Percentiles rank a stretch among this genome's conserved stretches.
These are phyloP conservation scores for Phalanger gymnotis DNA, from an alignment of 2,797 vertebrate species.

Conservation along the genomic window DNA sequence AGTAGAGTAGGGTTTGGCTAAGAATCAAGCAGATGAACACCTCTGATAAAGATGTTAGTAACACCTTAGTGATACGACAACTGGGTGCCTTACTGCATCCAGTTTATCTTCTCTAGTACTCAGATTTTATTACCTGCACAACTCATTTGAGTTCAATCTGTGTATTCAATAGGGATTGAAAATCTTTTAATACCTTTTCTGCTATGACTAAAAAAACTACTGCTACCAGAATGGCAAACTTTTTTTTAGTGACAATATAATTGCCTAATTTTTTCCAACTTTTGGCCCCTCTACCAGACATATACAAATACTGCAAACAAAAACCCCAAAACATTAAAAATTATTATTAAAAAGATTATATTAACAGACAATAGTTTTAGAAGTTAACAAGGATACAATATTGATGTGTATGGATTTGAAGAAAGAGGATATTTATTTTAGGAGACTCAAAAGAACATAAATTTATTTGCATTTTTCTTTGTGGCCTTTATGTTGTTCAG, in stretches of 20 bases:
- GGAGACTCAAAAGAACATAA: conserved; percentile 59
- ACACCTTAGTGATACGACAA: conserved; percentile 42
- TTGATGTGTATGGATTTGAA: conserved; percentile 67
- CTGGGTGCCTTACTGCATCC: conserved; percentile 34
- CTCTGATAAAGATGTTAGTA: conserved; percentile 55
- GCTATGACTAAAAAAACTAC: conserved; percentile 71
- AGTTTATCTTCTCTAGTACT: conserved; percentile 64
- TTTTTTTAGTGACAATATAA: conserved; percentile 56
- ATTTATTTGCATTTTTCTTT: conserved; percentile 77
- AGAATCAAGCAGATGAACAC: conserved; percentile 43
- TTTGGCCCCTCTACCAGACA: conserved; percentile 67
- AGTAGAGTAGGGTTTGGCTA: conserved; percentile 50
- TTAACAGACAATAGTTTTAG: conserved; percentile 71
- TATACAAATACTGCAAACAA: conserved; percentile 78
- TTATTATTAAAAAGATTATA: conserved; percentile 76
- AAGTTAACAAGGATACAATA: conserved; percentile 67
- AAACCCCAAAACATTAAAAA: conserved; percentile 73
- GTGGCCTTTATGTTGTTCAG: conserved; percentile 76
- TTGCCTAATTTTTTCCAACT: conserved; percentile 63
- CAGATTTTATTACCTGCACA: conserved; percentile 71
- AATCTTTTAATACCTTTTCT: conserved; percentile 77
- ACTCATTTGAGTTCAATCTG: conserved; percentile 72
- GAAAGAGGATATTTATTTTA: conserved; percentile 68
- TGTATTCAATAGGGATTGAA: conserved; percentile 52
- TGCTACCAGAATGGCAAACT: conserved; percentile 82